Evolutionary conservation across 30 jellyfish, hydroid and myxozoan species (phyloP), one percentile per base, ranked within the genome.

Genomic region (Euphysa ruthae): DNA sequence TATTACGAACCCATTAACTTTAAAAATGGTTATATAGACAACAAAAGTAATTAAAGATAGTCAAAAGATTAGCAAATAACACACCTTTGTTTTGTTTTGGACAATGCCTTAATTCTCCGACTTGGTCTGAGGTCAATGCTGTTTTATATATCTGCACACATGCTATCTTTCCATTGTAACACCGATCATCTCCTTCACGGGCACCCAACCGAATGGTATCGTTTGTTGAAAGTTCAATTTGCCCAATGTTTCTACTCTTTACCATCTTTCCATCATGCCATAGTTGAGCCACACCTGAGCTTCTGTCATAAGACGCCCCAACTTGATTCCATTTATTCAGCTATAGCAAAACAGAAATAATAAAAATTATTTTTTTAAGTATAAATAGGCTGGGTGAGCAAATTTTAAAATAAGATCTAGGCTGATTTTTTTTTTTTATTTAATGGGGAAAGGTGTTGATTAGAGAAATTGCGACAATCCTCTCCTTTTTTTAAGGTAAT

Each of bases 201-300:
- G 97, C 97, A 4, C 97, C 97, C 22, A 87, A 82, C 49, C 97
- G 73, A 3, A 87, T 80, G 26, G 93, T 82, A 33, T 74, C 66
- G 33, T 87, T 86, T 0, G 97, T 87, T 7, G 87, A 66, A 43
- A 87, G 63, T n/a, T 87, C 94, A 13, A 87, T 52, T 43, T 79
- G 94, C 6, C 97, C 97, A 28, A 87, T 87, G 70, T 87, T 87
- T 69, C 97, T 70, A 49, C 97, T 87, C 34, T 87, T 87, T 0
- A 87, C 97, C 97, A 87, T 87, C 70, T 87, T 87, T 19, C 97
- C 97, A 50, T 87, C 97, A 44, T 87, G 97, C 97, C 97, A 87
- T 19, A 87, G 49, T 68, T 87, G 97, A 3, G 97, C 94, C 0
- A 87, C 97, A 1, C 97, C 97, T 16, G 97, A 75, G 74, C 74